Base-by-base conservation (phyloP, 1,140 invertebrate genomes). In the Scylla paramamosain region DNA sequence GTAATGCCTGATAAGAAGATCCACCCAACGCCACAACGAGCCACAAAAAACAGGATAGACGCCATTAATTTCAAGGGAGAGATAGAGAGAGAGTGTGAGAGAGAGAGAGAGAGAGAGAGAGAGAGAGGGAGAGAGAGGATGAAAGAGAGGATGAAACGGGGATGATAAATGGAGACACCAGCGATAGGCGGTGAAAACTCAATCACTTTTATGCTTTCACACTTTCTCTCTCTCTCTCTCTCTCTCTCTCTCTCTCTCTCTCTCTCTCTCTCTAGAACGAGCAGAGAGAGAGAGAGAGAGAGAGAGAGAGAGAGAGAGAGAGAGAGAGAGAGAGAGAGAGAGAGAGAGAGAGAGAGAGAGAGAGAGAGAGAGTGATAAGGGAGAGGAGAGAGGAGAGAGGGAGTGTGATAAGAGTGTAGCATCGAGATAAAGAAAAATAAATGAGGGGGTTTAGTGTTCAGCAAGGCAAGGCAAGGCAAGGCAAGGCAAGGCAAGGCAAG, bases 211-310 rank as follows among this genome's bases (percentile, higher is more conserved):
- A 77, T 77, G 67, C 67, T 45, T 4, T 28, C 16, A 29, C 88
- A 45, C 45, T 90, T 32, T 90, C 45, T 90, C 88, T 90, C 88
- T 90, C 88, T 90, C 88, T 90, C 88, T 90, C 88, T 90, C 88
- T 90, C 88, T 90, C 45, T 90, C 32, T 90, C 45, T 90, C 88
- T 90, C 88, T 90, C 45, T 90, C 45, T 90, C 45, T 90, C 88
- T 48, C 88, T 46, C 39, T 46, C 45, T 90, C 45, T 90, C 20
- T 46, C 39, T 10, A 8, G 52, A 20, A 59, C 16, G 52, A 14
- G 10, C 16, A 20, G 52, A 59, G 52, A 88, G 39, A 32, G 84
- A 29, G 29, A 20, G 7, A 8, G 10, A 32, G 84, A 39, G 39
- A 88, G 86, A 2, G 25, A 46, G 16, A 88, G 2, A n/a, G 25